These are phyloP conservation scores for Ophraella communa DNA, from an alignment of 2,888 invertebrate species.

Conservation along the genomic window DNA sequence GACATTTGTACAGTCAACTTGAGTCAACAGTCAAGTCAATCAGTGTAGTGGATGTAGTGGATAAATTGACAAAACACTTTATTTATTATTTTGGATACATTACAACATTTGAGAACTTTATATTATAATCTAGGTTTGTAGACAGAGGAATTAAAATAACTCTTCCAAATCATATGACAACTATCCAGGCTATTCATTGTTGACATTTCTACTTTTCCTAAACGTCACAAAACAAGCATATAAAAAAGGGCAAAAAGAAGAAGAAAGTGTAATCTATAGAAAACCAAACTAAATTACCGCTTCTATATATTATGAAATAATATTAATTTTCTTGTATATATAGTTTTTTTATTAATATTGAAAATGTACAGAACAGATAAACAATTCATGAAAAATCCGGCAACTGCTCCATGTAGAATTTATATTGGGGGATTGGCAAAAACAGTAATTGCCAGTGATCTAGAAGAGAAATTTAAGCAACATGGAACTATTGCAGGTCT, in stretches of 20 bases:
- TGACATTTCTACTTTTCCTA: no score
- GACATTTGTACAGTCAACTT: no score
- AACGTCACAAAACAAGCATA: not conserved
- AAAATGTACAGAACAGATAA: conserved; percentile 59
- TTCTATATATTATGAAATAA: not conserved
- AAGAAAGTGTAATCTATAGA: not conserved
- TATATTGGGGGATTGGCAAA: conserved; percentile 81
- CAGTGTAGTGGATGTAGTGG: no score
- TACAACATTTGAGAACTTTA: no score
- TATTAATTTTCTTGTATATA: no score
- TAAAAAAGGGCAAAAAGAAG: not conserved
- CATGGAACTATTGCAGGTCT: conserved; percentile 78
- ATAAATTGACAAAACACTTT: no score
- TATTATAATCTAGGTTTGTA: no score
- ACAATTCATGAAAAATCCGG: conserved; percentile 73
- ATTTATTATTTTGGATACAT: no score
- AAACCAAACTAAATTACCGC: not conserved
- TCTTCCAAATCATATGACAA: no score
- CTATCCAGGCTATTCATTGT: no score
- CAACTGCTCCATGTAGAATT: conserved; percentile 76
- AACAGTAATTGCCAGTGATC: conserved; percentile 64
- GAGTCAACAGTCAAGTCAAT: no score
- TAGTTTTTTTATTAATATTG: not conserved
- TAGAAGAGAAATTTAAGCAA: conserved; percentile 77
- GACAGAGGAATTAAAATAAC: no score